phyloP scores from a whole-genome alignment of 2,888 invertebrate genomes.

The Pyralis farinalis region DNA sequence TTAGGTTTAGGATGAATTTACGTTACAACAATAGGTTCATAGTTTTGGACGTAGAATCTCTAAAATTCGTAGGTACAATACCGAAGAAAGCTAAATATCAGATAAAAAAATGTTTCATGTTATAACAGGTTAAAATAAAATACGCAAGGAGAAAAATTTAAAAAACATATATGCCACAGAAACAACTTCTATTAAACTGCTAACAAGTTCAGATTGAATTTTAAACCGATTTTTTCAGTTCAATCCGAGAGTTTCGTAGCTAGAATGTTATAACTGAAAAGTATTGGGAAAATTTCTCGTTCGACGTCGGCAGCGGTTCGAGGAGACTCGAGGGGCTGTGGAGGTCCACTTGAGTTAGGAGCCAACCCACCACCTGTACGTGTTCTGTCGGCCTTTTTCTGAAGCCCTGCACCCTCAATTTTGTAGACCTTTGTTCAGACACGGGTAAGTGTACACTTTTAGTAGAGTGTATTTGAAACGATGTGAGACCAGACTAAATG shows the following conservation, averaged over 20 bases:
- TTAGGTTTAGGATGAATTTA: too few relatives aligned
- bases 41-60: too few relatives aligned
- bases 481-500: slow-evolving; percentile 13
- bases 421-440: slow-evolving; percentile 16
- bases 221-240: neutral
- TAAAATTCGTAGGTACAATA: too few relatives aligned
- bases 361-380: slow-evolving; percentile 17
- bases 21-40: too few relatives aligned
- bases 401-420: slow-evolving; percentile 10
- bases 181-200: neutral
- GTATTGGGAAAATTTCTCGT: slow-evolving; percentile 14
- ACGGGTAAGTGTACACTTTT: slow-evolving; percentile 8
- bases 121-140: too few relatives aligned
- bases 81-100: too few relatives aligned
- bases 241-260: neutral
- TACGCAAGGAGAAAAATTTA: too few relatives aligned
- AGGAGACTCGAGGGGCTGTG: neutral
- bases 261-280: neutral
- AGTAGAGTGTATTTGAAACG: slow-evolving; percentile 9
- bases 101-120: too few relatives aligned
- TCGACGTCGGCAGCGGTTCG: slow-evolving; percentile 8
- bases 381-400: slow-evolving; percentile 15
- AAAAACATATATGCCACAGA: too few relatives aligned
- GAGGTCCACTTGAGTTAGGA: slow-evolving; percentile 11
- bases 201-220: neutral